Evolutionary conservation across 2,113 vertebrate genomes (phyloP).

Genomic region (Dipodomys spectabilis): DNA sequence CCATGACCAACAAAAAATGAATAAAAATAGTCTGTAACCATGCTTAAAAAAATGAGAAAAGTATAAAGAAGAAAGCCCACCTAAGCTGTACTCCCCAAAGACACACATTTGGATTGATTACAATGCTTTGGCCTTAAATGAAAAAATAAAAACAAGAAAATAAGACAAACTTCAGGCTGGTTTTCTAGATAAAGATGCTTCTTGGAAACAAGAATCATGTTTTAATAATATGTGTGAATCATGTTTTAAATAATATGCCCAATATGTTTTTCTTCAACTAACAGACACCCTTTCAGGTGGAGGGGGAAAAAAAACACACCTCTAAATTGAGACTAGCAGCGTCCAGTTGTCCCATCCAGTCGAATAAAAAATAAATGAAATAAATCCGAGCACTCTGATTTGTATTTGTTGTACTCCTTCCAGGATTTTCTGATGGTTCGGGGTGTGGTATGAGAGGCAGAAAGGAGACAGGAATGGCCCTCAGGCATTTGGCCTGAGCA

Average conservation of each 20-base stretch:
- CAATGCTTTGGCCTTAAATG: background rate
- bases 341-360: background rate
- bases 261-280: background rate
- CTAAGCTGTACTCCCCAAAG: background rate
- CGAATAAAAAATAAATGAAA: background rate
- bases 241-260: background rate
- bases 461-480: background rate
- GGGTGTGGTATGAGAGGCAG: background rate
- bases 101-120: conserved; percentile 4
- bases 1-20: background rate
- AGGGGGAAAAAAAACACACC: background rate
- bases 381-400: background rate
- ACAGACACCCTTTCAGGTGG: background rate
- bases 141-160: background rate
- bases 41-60: background rate
- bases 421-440: background rate
- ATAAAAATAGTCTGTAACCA: background rate
- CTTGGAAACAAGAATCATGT: background rate
- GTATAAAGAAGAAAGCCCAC: background rate
- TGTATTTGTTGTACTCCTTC: background rate
- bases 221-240: background rate
- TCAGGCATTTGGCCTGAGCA: background rate
- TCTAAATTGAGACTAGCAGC: background rate
- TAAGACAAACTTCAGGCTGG: background rate
- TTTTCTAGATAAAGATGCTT: background rate